A percentile compares a stretch with the other conserved stretches of the same genome.
Conservation (phyloP, 2,888 invertebrate species). For the Drosophila anomelani region DNA sequence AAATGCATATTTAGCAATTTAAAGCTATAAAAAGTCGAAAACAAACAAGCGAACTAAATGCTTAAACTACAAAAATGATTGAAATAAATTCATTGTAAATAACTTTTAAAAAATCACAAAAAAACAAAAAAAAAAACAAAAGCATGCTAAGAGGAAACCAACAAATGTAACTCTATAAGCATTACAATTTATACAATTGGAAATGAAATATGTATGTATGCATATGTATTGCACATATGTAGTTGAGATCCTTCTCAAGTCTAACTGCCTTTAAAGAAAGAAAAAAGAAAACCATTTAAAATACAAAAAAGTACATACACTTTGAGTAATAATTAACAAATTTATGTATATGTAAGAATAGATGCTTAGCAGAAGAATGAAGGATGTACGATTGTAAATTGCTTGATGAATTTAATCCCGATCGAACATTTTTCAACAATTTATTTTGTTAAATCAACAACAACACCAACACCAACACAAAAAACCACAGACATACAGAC, state of each 20-base stretch:
- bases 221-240: conserved; percentile 2
- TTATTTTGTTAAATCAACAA: conserved; percentile 7
- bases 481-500: conserved; percentile 19
- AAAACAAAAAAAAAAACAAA: neutral
- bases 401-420: conserved; percentile 18
- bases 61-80: conserved; percentile 21
- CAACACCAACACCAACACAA: conserved; percentile 5
- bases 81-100: conserved; percentile 31
- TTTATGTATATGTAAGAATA: conserved; percentile 1
- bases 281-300: conserved; percentile 22
- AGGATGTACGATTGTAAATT: conserved; percentile 22
- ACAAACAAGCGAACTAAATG: conserved; percentile 13
- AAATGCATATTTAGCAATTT: conserved; percentile 52
- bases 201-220: neutral
- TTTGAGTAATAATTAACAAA: conserved; percentile 13
- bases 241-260: conserved; percentile 53
- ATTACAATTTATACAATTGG: conserved; percentile 20
- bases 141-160: conserved; percentile 16
- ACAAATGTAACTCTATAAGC: conserved; percentile 35
- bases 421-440: conserved; percentile 18
- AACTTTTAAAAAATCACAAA: conserved; percentile 28
- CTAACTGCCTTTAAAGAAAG: conserved; percentile 64
- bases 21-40: conserved; percentile 11
- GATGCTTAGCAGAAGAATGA: conserved; percentile 18
- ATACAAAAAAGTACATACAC: conserved; percentile 22